phyloP scores from a whole-genome alignment of 1,140 invertebrate species.

The Cotesia glomerata region DNA sequence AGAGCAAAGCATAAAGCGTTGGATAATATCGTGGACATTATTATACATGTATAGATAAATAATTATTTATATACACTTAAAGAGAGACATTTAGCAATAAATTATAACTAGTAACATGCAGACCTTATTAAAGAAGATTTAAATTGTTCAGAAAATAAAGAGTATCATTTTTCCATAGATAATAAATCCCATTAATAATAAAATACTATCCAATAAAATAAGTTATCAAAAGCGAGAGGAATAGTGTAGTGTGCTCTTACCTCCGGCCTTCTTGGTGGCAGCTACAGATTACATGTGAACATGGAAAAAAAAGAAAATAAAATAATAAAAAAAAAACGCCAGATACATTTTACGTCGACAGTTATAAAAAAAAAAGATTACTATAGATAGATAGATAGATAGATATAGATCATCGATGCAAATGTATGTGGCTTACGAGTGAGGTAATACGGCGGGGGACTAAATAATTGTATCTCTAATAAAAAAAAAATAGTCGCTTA shows the following conservation, averaged over 20 bases:
- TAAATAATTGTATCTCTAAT: not conserved
- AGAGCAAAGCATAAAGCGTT: conserved; percentile 9
- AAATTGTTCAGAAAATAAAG: not conserved
- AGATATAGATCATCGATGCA: not conserved
- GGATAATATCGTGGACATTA: not conserved
- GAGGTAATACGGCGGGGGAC: not conserved
- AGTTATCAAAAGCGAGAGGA: conserved; percentile 26
- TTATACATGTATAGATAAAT: not conserved
- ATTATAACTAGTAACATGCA: not conserved
- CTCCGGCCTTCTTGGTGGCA: conserved; percentile 84
- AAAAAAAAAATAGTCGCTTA: not conserved
- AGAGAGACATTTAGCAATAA: not conserved
- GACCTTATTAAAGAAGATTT: not conserved
- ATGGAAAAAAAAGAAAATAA: conserved; percentile 52
- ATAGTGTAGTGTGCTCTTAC: conserved; percentile 64
- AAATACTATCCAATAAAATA: conserved; percentile 26
- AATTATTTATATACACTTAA: not conserved
- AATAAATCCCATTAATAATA: too few species aligned
- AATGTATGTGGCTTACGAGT: not conserved
- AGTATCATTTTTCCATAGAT: too few species aligned
- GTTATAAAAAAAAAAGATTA: conserved; percentile 19
- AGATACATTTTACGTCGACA: conserved; percentile 56
- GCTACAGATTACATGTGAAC: conserved; percentile 69
- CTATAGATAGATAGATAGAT: too few species aligned
- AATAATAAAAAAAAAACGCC: conserved; percentile 55